Evolutionary conservation across 2,797 vertebrate species (phyloP).

Genomic region (Parauchenoglanis punctatus): DNA sequence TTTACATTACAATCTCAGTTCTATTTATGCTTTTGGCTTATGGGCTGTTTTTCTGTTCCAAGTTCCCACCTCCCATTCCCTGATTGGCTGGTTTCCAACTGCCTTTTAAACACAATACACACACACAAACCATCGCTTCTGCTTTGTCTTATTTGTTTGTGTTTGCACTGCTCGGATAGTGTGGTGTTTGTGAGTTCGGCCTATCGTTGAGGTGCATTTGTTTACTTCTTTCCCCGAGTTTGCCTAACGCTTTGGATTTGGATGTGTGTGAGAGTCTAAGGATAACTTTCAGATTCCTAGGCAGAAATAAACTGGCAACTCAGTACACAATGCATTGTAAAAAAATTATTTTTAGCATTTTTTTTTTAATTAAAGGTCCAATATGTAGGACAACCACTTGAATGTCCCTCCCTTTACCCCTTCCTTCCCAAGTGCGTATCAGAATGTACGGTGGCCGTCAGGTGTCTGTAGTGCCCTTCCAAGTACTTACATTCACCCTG

Average conservation of each 20-base stretch:
- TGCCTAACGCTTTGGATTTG: slow-evolving; percentile 23
- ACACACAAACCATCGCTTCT: neutral
- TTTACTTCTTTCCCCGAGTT: slow-evolving; percentile 14
- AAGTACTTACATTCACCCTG: too few species aligned
- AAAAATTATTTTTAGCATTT: neutral
- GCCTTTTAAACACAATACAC: neutral
- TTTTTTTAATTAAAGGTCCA: too few species aligned
- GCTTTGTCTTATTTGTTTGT: slow-evolving; percentile 25
- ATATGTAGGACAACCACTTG: too few species aligned
- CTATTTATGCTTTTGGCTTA: neutral
- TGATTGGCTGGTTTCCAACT: slow-evolving; percentile 14
- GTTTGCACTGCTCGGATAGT: neutral
- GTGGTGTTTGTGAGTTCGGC: neutral
- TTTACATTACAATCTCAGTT: neutral
- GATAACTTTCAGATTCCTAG: neutral
- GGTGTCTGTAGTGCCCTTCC: too few species aligned
- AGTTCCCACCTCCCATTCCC: neutral
- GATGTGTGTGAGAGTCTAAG: neutral
- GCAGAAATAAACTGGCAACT: neutral
- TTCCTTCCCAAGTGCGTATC: too few species aligned
- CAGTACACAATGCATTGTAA: neutral
- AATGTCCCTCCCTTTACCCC: too few species aligned
- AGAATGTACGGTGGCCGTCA: too few species aligned
- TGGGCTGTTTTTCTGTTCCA: neutral
- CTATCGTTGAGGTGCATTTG: slow-evolving; percentile 14